Evolutionary conservation across 2,113 vertebrate genomes (phyloP).

Genomic region (Etia nguti): DNA sequence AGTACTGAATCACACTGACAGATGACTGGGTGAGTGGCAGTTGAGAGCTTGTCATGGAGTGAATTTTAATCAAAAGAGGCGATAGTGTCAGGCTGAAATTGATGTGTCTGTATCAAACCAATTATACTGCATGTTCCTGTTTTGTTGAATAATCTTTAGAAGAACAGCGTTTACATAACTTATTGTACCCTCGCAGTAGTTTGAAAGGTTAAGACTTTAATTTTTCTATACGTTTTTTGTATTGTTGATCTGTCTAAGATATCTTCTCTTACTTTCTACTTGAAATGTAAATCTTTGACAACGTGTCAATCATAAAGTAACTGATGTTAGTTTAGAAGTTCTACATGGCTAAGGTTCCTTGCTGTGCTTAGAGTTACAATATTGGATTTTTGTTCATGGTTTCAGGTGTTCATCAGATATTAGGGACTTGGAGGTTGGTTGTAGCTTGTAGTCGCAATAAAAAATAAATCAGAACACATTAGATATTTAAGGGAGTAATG

Average conservation of each 20-base stretch:
- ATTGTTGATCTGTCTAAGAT: background rate
- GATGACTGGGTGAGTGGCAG: conserved; percentile 58
- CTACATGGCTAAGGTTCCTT: background rate
- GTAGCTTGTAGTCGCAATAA: background rate
- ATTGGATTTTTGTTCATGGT: background rate
- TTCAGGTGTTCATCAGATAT: background rate
- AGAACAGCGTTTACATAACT: background rate
- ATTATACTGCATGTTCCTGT: background rate
- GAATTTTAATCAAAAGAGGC: conserved; percentile 55
- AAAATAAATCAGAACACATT: background rate
- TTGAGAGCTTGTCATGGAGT: conserved; percentile 49
- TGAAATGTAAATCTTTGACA: background rate
- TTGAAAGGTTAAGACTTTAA: background rate
- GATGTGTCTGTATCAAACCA: conserved; percentile 23
- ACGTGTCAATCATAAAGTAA: background rate
- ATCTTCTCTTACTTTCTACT: background rate
- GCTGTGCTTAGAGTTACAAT: background rate
- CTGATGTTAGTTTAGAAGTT: background rate
- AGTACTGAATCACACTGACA: conserved; percentile 49
- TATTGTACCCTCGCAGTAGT: background rate
- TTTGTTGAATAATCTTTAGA: conserved; percentile 4
- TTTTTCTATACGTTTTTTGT: background rate
- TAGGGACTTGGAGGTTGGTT: background rate
- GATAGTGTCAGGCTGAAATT: conserved; percentile 31
- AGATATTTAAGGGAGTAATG: background rate